Base-by-base conservation (phyloP, 2,888 invertebrate species). In the Venustoraphidia nigricollis region DNA sequence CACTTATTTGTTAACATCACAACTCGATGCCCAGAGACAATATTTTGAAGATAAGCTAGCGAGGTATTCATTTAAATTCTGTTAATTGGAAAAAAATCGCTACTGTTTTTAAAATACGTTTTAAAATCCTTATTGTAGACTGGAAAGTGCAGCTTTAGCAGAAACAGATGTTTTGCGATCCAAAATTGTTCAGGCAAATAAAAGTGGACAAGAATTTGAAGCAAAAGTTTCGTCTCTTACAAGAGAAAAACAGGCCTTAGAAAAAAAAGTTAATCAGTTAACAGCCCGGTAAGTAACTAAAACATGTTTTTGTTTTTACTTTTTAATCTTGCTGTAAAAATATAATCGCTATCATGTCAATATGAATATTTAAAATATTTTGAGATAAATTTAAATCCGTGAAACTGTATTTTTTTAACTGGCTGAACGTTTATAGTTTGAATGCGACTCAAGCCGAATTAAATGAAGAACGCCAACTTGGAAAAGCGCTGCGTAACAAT, bases 1-100 rank as follows among this genome's bases (percentile, higher is more conserved):
- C 64, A 94, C 95, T 0, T 94, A 96, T 70, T 74, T 96, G 50
- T 71, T 98, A 41, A 96, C 96, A 2, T 90, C 89, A 45, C 98
- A 99, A 60, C 71, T 98, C 44, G 96, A 97, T 65, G 83, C 89
- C 11, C 97, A 98, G 66, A 73, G 97, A 14, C 77, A 81, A 57
- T 94, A 86, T 66, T 97, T 91, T 66, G 94, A 97, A 64, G 87
- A 89, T 46, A 79, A 77, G 57, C 68, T 91, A 52, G 69, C 69
- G 38, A 71, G 63, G 64, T 66, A 56, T 27, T 27, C 27, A 27
- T 27, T 27, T 27, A 27, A 27, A 54, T 58, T 53, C 39, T 45
- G 10, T 42, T 45, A 13, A 13, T 41, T 41, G 8, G 14, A 9
- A 41, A 41, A 41, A 17, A 6, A 14, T 14, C 8, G 41, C 6